Evolutionary conservation across 2,113 vertebrate species (phyloP).

Genomic region (Ctenodactylus gundi): DNA sequence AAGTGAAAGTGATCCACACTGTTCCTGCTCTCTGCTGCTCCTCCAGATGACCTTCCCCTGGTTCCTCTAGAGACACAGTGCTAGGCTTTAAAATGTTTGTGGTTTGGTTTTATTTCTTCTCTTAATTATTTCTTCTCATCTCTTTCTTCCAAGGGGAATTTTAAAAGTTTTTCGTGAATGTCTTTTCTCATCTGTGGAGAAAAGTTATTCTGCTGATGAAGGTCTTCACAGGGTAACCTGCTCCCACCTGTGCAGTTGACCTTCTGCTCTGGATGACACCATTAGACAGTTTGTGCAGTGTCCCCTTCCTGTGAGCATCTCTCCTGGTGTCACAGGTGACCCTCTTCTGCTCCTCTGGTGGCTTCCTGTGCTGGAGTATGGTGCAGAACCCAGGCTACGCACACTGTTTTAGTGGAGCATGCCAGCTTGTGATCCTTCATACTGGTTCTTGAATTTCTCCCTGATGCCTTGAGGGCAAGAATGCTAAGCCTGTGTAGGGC

Average conservation of each 20-base stretch:
- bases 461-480: not conserved
- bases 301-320: too few species aligned
- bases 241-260: fast-evolving
- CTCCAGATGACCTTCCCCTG: too few species aligned
- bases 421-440: fast-evolving
- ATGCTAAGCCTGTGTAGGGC: not conserved
- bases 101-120: not conserved
- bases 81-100: not conserved
- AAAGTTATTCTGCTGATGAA: not conserved
- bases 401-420: fast-evolving
- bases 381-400: not conserved
- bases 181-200: not conserved
- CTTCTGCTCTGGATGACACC: not conserved
- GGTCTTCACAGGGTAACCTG: fast-evolving
- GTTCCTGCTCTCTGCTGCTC: fast-evolving
- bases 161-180: not conserved
- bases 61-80: not conserved
- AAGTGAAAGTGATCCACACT: not conserved
- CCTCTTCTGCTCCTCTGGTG: not conserved
- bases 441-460: not conserved
- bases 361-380: not conserved
- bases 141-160: not conserved
- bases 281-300: fast-evolving
- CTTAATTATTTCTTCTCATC: not conserved
- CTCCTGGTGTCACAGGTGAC: not conserved